Conservation (phyloP, 1,140 invertebrate species). For the Calycopis cecrops region DNA sequence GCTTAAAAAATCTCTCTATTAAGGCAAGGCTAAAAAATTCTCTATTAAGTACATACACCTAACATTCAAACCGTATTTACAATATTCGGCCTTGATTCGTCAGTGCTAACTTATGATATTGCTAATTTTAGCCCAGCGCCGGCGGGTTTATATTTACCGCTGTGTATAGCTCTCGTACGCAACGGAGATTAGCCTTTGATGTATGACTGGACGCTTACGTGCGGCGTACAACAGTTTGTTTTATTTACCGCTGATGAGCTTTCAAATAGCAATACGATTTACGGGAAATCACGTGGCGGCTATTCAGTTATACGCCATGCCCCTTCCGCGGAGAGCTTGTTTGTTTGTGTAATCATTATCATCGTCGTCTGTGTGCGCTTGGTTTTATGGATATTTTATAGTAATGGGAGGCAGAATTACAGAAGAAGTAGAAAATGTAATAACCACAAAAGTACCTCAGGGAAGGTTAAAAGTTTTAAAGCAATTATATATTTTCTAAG, state of each 20-base stretch:
- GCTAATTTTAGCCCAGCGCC: background rate
- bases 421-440: background rate
- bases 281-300: background rate
- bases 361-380: no score
- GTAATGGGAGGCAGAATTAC: background rate
- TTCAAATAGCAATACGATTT: background rate
- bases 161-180: conserved; percentile 1
- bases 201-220: background rate
- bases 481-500: no score
- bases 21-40: no score
- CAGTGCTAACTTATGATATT: background rate
- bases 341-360: background rate
- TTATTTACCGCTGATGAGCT: background rate
- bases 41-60: no score
- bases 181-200: conserved; percentile 3
- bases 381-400: background rate
- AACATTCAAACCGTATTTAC: no score
- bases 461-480: no score
- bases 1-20: no score
- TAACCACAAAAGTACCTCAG: background rate
- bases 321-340: background rate
- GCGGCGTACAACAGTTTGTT: background rate
- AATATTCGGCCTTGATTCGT: background rate
- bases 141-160: background rate
- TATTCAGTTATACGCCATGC: background rate